Conservation (phyloP, 2,113 vertebrate species). For the Neofelis nebulosa region DNA sequence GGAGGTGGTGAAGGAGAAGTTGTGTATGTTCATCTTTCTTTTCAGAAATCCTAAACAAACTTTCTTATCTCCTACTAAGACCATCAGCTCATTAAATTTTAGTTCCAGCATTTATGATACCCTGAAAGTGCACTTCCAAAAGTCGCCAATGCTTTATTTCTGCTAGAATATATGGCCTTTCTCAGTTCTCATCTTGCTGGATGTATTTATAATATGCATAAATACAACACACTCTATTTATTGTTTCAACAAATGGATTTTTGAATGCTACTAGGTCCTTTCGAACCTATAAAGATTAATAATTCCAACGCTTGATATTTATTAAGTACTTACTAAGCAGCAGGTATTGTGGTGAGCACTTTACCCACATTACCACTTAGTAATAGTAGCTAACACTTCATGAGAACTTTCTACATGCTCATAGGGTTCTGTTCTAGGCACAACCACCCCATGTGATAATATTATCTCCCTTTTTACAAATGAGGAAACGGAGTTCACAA, state of each 20-base stretch:
- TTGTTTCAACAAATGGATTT: neutral
- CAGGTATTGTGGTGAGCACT: neutral
- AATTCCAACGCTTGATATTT: neutral
- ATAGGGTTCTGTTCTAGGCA: neutral
- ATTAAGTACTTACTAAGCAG: neutral
- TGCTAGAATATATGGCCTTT: neutral
- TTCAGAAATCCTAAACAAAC: neutral
- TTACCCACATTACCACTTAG: neutral
- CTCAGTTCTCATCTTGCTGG: neutral
- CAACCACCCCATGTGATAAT: neutral
- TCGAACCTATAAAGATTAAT: neutral
- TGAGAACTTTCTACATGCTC: neutral
- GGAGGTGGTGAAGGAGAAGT: neutral
- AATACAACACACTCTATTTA: neutral
- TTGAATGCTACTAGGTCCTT: neutral
- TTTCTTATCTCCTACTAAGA: neutral
- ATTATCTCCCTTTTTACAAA: neutral
- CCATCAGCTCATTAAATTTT: neutral
- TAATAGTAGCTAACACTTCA: neutral
- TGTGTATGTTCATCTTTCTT: neutral
- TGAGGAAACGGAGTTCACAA: neutral
- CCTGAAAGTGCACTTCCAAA: constrained; percentile 7
- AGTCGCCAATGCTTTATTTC: neutral
- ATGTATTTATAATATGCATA: neutral
- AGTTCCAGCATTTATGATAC: neutral